Conservation (phyloP, 2,888 invertebrate genomes). For the Caenorhabditis sp. region DNA sequence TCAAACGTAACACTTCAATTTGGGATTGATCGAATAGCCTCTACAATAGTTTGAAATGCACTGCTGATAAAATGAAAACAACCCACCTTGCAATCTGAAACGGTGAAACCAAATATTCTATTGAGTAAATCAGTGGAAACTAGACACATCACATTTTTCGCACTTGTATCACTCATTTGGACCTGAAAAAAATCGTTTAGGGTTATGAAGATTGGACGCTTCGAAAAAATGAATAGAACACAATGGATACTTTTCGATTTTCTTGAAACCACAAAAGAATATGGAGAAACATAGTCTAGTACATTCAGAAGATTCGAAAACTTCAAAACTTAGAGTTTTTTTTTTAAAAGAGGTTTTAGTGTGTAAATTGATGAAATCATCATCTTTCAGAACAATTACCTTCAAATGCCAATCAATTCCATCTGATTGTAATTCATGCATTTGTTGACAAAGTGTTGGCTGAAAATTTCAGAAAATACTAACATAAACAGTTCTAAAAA, state of each 20-base stretch:
- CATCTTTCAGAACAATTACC: no score
- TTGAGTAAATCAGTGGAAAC: conserved; percentile 26
- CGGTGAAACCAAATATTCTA: conserved; percentile 33
- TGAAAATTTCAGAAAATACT: conserved; percentile 7
- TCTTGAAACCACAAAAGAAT: no score
- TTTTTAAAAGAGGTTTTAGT: no score
- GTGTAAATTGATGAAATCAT: no score
- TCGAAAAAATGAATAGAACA: no score
- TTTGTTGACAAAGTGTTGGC: conserved; percentile 25
- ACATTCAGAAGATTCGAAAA: no score
- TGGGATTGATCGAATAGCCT: conserved; percentile 5
- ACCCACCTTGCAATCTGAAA: conserved; percentile 24
- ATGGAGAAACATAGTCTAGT: no score
- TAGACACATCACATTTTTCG: conserved; percentile 6
- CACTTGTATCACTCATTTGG: conserved; percentile 15
- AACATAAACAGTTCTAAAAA: background rate
- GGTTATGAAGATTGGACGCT: no score
- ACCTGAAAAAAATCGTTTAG: no score
- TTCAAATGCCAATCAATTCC: conserved; percentile 32
- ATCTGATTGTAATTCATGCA: conserved; percentile 32
- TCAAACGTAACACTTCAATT: conserved; percentile 5
- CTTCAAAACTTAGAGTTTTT: no score
- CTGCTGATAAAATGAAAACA: conserved; percentile 5
- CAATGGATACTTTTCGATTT: no score
- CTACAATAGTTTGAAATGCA: no score